Evolutionary conservation across 2,797 vertebrate genomes (phyloP).

Genomic region (Trachurus trachurus): DNA sequence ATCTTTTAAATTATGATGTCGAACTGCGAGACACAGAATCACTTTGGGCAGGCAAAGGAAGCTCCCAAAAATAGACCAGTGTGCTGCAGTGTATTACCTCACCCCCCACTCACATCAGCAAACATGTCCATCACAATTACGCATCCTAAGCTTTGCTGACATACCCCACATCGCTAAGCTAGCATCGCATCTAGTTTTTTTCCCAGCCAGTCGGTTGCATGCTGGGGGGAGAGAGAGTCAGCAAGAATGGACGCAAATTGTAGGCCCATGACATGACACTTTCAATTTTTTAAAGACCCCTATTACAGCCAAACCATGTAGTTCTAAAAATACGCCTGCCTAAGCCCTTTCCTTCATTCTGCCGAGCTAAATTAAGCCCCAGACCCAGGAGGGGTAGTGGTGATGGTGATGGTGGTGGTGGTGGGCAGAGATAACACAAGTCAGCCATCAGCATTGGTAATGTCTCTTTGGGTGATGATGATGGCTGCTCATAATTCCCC

Average conservation of each 20-base stretch:
- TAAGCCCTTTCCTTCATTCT: conserved; percentile 65
- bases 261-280: conserved; percentile 68
- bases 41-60: conserved; percentile 59
- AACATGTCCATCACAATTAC: conserved; percentile 74
- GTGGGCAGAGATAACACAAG: conserved; percentile 70
- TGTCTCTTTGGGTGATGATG: conserved; percentile 65
- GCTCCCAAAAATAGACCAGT: conserved; percentile 73
- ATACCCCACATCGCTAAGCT: conserved; percentile 63
- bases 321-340: conserved; percentile 75
- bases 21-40: conserved; percentile 52
- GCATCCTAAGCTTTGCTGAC: conserved; percentile 73
- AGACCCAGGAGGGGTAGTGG: conserved; percentile 62
- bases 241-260: conserved; percentile 53
- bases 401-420: conserved; percentile 49
- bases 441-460: conserved; percentile 63
- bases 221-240: conserved; percentile 25
- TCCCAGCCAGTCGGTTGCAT: conserved; percentile 44
- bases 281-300: conserved; percentile 67
- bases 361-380: conserved; percentile 72
- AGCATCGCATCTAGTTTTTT: conserved; percentile 47
- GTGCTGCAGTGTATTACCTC: conserved; percentile 67
- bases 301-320: conserved; percentile 57
- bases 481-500: conserved; percentile 57
- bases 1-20: conserved; percentile 43
- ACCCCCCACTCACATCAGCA: conserved; percentile 72